Conservation (phyloP, 2,888 invertebrate species). For the Pseudoips prasinana region DNA sequence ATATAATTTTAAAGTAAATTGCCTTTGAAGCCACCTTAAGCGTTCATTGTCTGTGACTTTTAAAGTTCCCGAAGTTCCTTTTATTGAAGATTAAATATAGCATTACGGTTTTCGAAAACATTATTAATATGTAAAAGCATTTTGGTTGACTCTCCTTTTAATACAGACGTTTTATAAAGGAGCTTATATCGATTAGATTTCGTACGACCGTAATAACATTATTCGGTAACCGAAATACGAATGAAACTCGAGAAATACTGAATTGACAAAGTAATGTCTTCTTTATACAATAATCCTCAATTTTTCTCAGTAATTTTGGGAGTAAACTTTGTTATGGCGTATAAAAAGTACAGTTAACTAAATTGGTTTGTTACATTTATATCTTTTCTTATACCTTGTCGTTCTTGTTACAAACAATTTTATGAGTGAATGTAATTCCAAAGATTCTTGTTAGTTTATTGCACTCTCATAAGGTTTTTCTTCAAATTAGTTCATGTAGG, state of each 20-base stretch:
- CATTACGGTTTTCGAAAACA: constrained; percentile 21
- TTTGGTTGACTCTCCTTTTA: constrained; percentile 9
- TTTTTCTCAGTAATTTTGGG: constrained; percentile 27
- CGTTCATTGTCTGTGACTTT: constrained; percentile 36
- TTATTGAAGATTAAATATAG: constrained; percentile 21
- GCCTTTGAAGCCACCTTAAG: constrained; percentile 38
- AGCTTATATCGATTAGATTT: constrained; percentile 27
- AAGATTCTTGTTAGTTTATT: too few relatives aligned
- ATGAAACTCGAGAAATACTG: constrained; percentile 36
- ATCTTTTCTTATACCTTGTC: too few relatives aligned
- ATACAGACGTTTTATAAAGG: constrained; percentile 7
- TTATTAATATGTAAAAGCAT: constrained; percentile 14
- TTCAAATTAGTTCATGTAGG: too few relatives aligned
- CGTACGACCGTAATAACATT: constrained; percentile 33
- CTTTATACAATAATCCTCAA: constrained; percentile 30
- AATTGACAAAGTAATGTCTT: constrained; percentile 31
- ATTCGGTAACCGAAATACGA: constrained; percentile 29
- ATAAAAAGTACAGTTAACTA: constrained; percentile 46
- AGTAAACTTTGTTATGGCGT: constrained; percentile 39
- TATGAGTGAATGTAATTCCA: too few relatives aligned
- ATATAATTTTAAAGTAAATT: constrained; percentile 51
- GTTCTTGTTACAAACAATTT: too few relatives aligned
- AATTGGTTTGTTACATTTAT: constrained; percentile 50
- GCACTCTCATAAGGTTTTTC: too few relatives aligned
- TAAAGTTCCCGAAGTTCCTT: constrained; percentile 20